Base-by-base conservation (phyloP, 2,797 vertebrate species). In the Etheostoma nigrum region DNA sequence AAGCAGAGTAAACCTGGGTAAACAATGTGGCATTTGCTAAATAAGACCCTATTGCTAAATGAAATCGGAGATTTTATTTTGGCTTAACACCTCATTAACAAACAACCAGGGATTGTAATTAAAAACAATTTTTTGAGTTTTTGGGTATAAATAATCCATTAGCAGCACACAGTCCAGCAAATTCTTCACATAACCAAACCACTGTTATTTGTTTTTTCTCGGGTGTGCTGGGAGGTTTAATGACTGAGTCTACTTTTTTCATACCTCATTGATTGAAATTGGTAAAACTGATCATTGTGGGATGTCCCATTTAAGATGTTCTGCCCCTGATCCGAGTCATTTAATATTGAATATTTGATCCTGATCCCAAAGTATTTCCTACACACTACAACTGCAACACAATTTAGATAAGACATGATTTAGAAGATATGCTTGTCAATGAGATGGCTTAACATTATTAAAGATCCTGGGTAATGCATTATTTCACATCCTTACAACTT, bases 81-180 rank as follows among this genome's bases (percentile, higher is more conserved):
- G 63, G 75, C 66, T 78, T 54, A 71, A 70, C 61, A 65, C 44
- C 58, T 74, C 74, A 80, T 70, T 86, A 76, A 69, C 79, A 82
- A 80, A 69, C 67, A 68, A 16, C n/a, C 33, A 68, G 44, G 27
- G 58, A 74, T 65, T 66, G 30, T 73, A 65, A 84, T 86, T 83
- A 76, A 74, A 74, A 84, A 64, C 62, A 81, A 36, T 71, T 74
- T 55, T 49, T 57, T 36, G 65, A 40, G 51, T 58, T 45, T 30
- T 30, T 5, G 30, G 30, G 30, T 30, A 30, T 30, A 30, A 30
- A 30, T 30, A 30, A 30, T 30, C 30, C 19, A 51, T 19, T 0
- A 45, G 23, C 49, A 44, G 21, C 45, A 54, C 55, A 67, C 19
- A 30, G 30, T 30, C 30, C 30, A 30, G 30, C 30, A 30, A 6